Conservation (phyloP, 2,888 invertebrate species). For the Limnephilus rhombicus region DNA sequence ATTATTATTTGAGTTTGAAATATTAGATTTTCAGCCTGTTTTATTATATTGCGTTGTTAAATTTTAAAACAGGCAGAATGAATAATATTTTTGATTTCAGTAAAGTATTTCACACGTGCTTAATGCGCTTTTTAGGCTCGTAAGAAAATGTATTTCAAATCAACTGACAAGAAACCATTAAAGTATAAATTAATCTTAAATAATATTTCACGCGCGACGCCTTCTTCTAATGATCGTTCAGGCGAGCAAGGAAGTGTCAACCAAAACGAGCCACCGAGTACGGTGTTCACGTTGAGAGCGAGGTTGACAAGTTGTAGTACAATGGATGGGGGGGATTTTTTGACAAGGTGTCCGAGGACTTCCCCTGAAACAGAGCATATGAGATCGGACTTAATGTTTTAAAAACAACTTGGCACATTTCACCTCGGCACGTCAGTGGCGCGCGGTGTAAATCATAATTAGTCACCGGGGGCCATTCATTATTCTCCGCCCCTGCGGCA, state of each 20-base stretch:
- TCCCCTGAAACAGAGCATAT: not conserved
- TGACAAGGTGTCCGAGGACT: conserved; percentile 4
- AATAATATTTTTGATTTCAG: conserved; percentile 2
- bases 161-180: conserved; percentile 41
- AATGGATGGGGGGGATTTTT: not conserved
- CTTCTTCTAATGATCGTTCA: conserved; percentile 38
- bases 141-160: conserved; percentile 34
- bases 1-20: not conserved
- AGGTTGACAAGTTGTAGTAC: not conserved
- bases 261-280: conserved; percentile 28
- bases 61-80: not conserved
- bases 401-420: conserved; percentile 50
- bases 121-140: not conserved
- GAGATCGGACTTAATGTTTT: conserved; percentile 41
- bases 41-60: not conserved
- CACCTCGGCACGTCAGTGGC: conserved; percentile 47
- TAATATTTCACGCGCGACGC: conserved; percentile 52
- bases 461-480: conserved; percentile 65
- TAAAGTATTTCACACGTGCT: conserved; percentile 32
- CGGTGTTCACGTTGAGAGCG: not conserved
- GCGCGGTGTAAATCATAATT: conserved; percentile 64
- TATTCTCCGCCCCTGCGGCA: conserved; percentile 52
- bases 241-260: not conserved
- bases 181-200: conserved; percentile 40
- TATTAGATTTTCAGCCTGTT: not conserved